Evolutionary conservation across 2,113 vertebrate genomes (phyloP).

Genomic region (Protobothrops flavoviridis): DNA sequence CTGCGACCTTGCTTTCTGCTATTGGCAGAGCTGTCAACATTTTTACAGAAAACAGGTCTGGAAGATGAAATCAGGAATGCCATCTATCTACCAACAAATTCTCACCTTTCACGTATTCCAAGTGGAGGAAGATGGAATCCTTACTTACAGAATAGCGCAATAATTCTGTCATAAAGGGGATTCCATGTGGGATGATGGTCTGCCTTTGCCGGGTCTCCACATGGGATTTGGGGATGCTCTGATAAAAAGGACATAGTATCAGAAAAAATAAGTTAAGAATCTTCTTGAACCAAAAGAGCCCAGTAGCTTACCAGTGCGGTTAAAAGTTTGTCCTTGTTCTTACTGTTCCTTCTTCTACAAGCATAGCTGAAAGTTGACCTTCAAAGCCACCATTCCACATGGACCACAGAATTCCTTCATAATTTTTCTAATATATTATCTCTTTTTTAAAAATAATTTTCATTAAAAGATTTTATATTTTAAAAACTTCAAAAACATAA

Average conservation of each 20-base stretch:
- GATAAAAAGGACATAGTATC: constrained; percentile 13
- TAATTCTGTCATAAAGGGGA: constrained; percentile 94
- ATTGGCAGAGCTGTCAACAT: background rate
- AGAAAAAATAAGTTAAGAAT: background rate
- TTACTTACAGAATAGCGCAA: constrained; percentile 90
- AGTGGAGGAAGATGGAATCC: constrained; percentile 90
- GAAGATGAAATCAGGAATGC: background rate
- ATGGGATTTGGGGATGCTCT: constrained; percentile 92
- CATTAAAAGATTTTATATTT: background rate
- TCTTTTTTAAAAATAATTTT: background rate
- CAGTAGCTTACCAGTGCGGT: background rate
- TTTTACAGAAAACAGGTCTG: background rate
- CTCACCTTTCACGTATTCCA: constrained; percentile 91
- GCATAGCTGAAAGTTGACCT: background rate
- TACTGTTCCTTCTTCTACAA: background rate
- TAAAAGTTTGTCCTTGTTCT: background rate
- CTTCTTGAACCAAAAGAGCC: background rate
- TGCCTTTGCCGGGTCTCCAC: constrained; percentile 79
- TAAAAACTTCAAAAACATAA: background rate
- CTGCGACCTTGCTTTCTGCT: background rate
- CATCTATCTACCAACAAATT: background rate
- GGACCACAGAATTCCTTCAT: background rate
- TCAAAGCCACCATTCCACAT: background rate
- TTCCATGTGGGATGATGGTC: constrained; percentile 92
- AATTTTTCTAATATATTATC: background rate